Conservation (phyloP, 2,888 invertebrate genomes). For the Hypena proboscidalis region DNA sequence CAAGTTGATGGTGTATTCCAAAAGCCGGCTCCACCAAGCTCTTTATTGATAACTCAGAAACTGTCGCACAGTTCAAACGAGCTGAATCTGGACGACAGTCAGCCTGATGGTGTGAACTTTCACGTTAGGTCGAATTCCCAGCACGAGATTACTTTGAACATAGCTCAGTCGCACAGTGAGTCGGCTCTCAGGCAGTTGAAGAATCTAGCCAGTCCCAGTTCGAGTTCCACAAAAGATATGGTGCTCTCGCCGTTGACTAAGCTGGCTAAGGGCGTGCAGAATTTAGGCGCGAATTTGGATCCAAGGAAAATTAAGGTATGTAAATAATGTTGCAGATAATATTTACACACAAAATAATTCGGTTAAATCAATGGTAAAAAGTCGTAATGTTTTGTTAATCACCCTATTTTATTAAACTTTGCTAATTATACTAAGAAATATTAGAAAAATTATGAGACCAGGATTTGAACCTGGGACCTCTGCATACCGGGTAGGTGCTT, state of each 20-base stretch:
- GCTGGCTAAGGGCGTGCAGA: constrained; percentile 94
- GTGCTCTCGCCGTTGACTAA: constrained; percentile 92
- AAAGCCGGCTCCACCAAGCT: constrained; percentile 81
- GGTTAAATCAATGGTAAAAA: too few relatives aligned
- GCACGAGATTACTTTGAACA: constrained; percentile 88
- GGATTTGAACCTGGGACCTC: neutral
- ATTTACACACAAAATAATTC: too few relatives aligned
- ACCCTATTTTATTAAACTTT: too few relatives aligned
- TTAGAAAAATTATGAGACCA: neutral
- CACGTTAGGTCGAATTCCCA: constrained; percentile 85
- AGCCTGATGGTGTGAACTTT: constrained; percentile 54
- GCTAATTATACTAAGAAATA: too few relatives aligned
- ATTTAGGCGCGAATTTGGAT: constrained; percentile 93
- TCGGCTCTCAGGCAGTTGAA: constrained; percentile 90
- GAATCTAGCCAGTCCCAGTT: constrained; percentile 88
- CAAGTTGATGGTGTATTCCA: constrained; percentile 73
- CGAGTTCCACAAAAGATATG: constrained; percentile 87
- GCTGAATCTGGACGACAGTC: constrained; percentile 77
- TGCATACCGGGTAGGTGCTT: too few relatives aligned
- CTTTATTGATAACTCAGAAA: constrained; percentile 85
- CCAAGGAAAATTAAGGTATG: constrained; percentile 89
- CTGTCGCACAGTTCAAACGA: constrained; percentile 90
- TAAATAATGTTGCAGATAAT: neutral
- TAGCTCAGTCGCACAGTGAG: constrained; percentile 92
- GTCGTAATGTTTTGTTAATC: too few relatives aligned